Percentiles rank a stretch among this genome's conserved stretches.
Conservation (phyloP, 2,113 vertebrate genomes). For the Lipophrys pholis region DNA sequence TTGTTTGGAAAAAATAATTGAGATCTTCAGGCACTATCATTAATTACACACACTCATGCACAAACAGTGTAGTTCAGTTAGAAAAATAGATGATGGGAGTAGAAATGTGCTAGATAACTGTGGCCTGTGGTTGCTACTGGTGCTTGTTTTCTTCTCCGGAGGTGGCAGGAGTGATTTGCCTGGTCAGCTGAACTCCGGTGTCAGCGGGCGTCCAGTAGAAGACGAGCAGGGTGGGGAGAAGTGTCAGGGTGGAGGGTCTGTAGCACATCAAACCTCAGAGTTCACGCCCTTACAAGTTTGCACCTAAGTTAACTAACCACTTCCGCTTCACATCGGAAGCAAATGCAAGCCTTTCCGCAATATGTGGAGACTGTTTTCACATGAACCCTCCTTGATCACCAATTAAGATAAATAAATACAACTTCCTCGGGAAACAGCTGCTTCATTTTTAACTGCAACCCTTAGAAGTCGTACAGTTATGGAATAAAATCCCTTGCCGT, state of each 20-base stretch:
- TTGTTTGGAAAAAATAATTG: too few relatives aligned
- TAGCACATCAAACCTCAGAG: conserved; percentile 46
- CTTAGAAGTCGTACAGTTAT: conserved; percentile 65
- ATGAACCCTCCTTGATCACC: conserved; percentile 48
- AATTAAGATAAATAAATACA: conserved; percentile 54
- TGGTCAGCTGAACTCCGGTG: conserved; percentile 13
- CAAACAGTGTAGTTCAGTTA: background rate
- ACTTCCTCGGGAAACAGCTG: conserved; percentile 49
- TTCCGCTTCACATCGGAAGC: conserved; percentile 8
- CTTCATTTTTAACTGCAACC: conserved; percentile 56
- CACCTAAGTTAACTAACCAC: conserved; percentile 36
- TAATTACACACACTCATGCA: too few relatives aligned
- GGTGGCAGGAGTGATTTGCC: conserved; percentile 41
- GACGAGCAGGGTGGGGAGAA: conserved; percentile 43
- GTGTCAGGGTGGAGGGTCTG: conserved; percentile 64
- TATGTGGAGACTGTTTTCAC: background rate
- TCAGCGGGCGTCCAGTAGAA: background rate
- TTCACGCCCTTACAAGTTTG: conserved; percentile 43
- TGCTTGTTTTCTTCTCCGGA: background rate
- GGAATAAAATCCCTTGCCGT: conserved; percentile 42
- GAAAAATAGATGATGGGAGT: conserved; percentile 13
- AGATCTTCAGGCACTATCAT: too few relatives aligned
- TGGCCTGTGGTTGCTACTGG: background rate
- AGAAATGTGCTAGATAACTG: background rate
- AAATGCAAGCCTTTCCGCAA: background rate